A percentile compares a stretch with the other conserved stretches of the same genome.
phyloP scores from a whole-genome alignment of 2,113 vertebrate species.

The Lampris incognitus region DNA sequence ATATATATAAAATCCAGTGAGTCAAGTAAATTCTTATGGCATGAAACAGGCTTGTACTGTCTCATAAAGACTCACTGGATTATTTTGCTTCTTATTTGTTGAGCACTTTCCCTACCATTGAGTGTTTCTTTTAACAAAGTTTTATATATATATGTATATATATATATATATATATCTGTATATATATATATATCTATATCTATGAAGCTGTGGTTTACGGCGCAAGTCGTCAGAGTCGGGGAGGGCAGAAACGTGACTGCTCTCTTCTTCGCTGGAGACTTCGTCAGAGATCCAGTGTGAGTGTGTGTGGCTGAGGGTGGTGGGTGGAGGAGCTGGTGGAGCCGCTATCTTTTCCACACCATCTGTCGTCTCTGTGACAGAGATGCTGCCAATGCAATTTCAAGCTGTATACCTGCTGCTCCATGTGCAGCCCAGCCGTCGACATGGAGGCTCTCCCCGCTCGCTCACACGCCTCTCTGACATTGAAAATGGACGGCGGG shows the following conservation, averaged over 20 bases:
- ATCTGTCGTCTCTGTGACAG: constrained; percentile 46
- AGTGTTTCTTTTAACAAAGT: too few species aligned
- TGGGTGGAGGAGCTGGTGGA: constrained; percentile 1
- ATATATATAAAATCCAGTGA: too few species aligned
- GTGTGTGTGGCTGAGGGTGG: constrained; percentile 4
- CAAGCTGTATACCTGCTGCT: constrained; percentile 44
- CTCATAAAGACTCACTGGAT: too few species aligned
- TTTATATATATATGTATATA: too few species aligned
- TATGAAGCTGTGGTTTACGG: not conserved
- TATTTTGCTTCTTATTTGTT: too few species aligned
- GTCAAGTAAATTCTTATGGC: too few species aligned
- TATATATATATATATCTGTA: too few species aligned
- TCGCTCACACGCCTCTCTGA: constrained; percentile 39
- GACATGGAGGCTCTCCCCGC: constrained; percentile 19
- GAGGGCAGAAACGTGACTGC: not conserved
- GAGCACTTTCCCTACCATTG: too few species aligned
- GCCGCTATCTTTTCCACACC: constrained; percentile 52
- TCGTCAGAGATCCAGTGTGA: not conserved
- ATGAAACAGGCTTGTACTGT: too few species aligned
- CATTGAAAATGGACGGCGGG: constrained; percentile 14
- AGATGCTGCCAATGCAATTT: constrained; percentile 57
- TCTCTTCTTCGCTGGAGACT: constrained; percentile 6
- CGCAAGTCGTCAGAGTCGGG: constrained; percentile 29
- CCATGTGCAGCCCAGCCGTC: constrained; percentile 25
- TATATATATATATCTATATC: too few species aligned